Conservation (phyloP, 2,888 invertebrate species). For the Euphydryas editha region DNA sequence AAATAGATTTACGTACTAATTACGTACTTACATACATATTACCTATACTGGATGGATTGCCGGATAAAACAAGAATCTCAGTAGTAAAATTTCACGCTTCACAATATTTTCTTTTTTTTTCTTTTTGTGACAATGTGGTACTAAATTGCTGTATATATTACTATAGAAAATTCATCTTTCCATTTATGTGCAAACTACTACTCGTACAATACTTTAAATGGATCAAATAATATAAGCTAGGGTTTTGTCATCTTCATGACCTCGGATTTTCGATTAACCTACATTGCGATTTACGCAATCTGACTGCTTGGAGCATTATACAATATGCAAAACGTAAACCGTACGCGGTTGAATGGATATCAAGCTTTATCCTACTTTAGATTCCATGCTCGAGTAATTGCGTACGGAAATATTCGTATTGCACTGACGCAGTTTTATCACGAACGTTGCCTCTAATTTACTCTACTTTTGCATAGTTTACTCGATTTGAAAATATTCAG, state of each 20-base stretch:
- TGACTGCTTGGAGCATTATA: conserved; percentile 33
- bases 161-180: too few species aligned
- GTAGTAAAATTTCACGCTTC: too few species aligned
- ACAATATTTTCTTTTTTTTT: too few species aligned
- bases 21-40: too few species aligned
- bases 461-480: background rate
- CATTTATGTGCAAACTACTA: background rate
- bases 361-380: conserved; percentile 34
- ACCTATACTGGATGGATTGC: too few species aligned
- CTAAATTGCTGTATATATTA: too few species aligned
- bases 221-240: conserved; percentile 5
- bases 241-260: conserved; percentile 26
- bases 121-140: too few species aligned
- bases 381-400: conserved; percentile 26
- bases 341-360: conserved; percentile 28
- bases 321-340: conserved; percentile 34
- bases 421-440: background rate
- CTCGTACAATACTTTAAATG: background rate
- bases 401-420: conserved; percentile 21
- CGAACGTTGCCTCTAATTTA: background rate
- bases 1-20: too few species aligned
- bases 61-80: too few species aligned
- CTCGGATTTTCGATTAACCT: conserved; percentile 36
- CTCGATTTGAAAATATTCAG: conserved; percentile 1
- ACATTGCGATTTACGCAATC: conserved; percentile 35